Percentiles rank a stretch among this genome's conserved stretches.
phyloP scores from a whole-genome alignment of 2,113 vertebrate genomes.

The Laticauda laticaudata region DNA sequence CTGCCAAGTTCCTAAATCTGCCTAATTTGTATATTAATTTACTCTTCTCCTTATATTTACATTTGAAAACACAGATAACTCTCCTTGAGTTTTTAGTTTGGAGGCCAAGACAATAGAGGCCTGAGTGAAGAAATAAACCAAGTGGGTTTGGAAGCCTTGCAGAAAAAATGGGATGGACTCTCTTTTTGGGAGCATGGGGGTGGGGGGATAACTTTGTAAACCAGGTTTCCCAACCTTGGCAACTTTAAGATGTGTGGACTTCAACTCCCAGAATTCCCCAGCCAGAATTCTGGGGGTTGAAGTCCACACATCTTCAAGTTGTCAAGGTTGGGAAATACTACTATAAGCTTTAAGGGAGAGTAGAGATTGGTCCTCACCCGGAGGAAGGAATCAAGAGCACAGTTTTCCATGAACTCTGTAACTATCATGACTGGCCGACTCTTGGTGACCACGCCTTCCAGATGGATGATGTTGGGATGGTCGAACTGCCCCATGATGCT shows the following conservation, averaged over 20 bases:
- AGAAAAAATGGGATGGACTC: not conserved
- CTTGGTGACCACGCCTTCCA: conserved; percentile 98
- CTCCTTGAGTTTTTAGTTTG: not conserved
- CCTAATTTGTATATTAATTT: not conserved
- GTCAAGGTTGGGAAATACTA: too few relatives aligned
- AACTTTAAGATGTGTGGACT: not conserved
- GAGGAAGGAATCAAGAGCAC: conserved; percentile 93
- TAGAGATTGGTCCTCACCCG: conserved; percentile 75
- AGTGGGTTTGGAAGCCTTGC: not conserved
- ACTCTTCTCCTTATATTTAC: not conserved
- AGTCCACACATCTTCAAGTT: not conserved
- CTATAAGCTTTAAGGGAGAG: rapidly evolving
- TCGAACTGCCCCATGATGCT: conserved; percentile 99
- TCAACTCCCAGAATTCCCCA: not conserved
- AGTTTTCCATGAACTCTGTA: conserved; percentile 99
- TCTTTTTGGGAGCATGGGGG: not conserved
- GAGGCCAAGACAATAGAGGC: not conserved
- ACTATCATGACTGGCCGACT: conserved; percentile 98
- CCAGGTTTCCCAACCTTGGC: not conserved
- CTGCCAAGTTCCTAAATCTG: not conserved
- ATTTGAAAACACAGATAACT: not conserved
- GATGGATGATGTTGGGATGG: conserved; percentile 96
- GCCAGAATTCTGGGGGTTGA: not conserved
- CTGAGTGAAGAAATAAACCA: not conserved
- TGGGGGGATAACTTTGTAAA: not conserved